These are phyloP conservation scores for Magallana nippona DNA, from an alignment of 2,888 invertebrate genomes.

Conservation along the genomic window DNA sequence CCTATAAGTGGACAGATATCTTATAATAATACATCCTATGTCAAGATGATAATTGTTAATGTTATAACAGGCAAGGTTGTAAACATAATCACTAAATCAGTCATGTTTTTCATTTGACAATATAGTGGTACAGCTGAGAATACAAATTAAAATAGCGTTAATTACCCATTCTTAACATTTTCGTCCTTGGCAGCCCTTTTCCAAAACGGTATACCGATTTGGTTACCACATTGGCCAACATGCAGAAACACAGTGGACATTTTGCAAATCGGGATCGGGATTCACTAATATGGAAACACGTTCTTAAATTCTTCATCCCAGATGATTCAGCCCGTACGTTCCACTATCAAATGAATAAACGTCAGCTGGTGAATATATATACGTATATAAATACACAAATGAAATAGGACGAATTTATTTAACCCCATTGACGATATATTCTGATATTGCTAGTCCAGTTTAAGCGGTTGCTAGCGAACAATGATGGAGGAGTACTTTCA, in stretches of 20 bases:
- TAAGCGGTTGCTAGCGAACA: too few species aligned
- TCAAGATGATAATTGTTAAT: too few species aligned
- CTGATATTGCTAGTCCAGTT: too few species aligned
- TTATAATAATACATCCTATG: neutral
- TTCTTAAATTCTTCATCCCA: neutral
- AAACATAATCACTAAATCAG: too few species aligned
- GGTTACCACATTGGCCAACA: conserved; percentile 79
- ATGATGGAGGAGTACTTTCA: too few species aligned
- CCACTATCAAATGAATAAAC: neutral
- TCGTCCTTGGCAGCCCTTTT: conserved; percentile 63
- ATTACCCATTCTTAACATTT: conserved; percentile 59
- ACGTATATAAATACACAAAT: too few species aligned
- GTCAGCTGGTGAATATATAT: too few species aligned
- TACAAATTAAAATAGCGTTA: too few species aligned
- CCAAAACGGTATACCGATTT: conserved; percentile 73
- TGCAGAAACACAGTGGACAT: conserved; percentile 77
- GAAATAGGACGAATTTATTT: too few species aligned
- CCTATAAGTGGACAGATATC: conserved; percentile 56
- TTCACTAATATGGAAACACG: neutral
- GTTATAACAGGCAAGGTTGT: too few species aligned
- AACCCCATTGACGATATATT: too few species aligned
- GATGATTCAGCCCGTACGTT: neutral
- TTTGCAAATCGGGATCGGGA: conserved; percentile 24
- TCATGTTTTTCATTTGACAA: neutral
- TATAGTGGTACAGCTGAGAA: neutral